Evolutionary conservation across 2,797 vertebrate genomes (phyloP).

Genomic region (Karalla daura): DNA sequence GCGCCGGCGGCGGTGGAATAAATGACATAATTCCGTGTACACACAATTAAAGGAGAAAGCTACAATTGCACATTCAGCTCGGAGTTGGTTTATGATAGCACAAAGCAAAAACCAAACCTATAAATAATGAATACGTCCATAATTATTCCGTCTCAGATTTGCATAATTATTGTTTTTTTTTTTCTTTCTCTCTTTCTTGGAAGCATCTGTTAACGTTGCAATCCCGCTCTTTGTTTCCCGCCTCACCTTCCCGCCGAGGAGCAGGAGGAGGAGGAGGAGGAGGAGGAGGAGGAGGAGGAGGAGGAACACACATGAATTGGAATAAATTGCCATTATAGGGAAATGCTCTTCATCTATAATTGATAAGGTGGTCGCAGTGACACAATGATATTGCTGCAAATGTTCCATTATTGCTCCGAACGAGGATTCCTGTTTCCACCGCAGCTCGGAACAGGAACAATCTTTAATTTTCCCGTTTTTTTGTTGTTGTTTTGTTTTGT

Average conservation of each 20-base stretch:
- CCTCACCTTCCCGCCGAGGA: slow-evolving; percentile 68
- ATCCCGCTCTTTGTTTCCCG: slow-evolving; percentile 67
- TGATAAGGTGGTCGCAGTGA: slow-evolving; percentile 70
- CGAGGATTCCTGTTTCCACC: slow-evolving; percentile 52
- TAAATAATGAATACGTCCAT: slow-evolving; percentile 87
- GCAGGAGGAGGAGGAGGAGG: no score
- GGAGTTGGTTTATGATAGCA: slow-evolving; percentile 83
- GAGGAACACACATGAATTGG: slow-evolving; percentile 69
- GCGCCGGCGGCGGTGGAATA: slow-evolving; percentile 81
- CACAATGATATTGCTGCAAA: slow-evolving; percentile 70
- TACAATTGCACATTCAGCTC: slow-evolving; percentile 79
- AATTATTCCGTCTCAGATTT: slow-evolving; percentile 86
- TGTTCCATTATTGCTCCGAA: slow-evolving; percentile 65
- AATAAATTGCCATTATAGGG: slow-evolving; percentile 75
- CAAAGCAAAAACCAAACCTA: slow-evolving; percentile 82
- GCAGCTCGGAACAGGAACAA: no score
- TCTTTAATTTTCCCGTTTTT: no score
- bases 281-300: no score
- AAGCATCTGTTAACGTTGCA: slow-evolving; percentile 82
- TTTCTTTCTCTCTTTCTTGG: slow-evolving; percentile 30
- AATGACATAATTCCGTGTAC: slow-evolving; percentile 85
- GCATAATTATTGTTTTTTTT: slow-evolving; percentile 85
- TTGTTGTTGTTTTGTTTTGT: background rate
- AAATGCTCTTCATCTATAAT: slow-evolving; percentile 79
- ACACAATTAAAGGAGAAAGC: slow-evolving; percentile 85